These are phyloP conservation scores for Sciurus vulgaris DNA, from an alignment of 2,797 vertebrate genomes.

Conservation along the genomic window DNA sequence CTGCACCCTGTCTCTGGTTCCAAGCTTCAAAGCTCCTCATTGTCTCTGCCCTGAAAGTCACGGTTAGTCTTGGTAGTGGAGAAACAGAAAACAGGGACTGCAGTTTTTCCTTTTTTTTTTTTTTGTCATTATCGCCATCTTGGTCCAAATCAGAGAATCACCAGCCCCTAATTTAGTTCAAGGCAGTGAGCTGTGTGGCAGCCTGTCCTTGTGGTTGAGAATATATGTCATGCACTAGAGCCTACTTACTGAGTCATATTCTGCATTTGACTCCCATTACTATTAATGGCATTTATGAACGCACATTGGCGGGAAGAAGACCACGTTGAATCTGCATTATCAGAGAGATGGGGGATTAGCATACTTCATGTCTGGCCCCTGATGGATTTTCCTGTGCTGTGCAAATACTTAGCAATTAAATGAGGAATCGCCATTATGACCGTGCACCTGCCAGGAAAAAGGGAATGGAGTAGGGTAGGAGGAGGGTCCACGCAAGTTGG, in stretches of 20 bases:
- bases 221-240: conserved; percentile 83
- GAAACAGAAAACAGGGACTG: conserved; percentile 55
- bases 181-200: conserved; percentile 80
- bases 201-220: conserved; percentile 81
- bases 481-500: not conserved
- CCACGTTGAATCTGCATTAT: conserved; percentile 85
- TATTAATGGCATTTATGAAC: conserved; percentile 87
- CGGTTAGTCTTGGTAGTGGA: conserved; percentile 58
- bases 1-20: conserved; percentile 68
- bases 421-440: conserved; percentile 65
- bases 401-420: conserved; percentile 78
- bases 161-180: conserved; percentile 74
- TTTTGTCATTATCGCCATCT: conserved; percentile 63
- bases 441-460: conserved; percentile 48
- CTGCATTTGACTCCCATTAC: conserved; percentile 87
- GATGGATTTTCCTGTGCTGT: conserved; percentile 85
- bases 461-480: not conserved
- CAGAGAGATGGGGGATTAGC: conserved; percentile 84
- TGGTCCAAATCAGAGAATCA: conserved; percentile 67
- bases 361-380: conserved; percentile 76
- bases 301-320: conserved; percentile 85
- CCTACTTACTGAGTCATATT: conserved; percentile 81
- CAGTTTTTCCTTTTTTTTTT: conserved; percentile 58
- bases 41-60: conserved; percentile 71
- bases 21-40: conserved; percentile 73